Percentiles rank a stretch among this genome's conserved stretches.
phyloP scores from a whole-genome alignment of 2,113 vertebrate species.

The Perca fluviatilis region DNA sequence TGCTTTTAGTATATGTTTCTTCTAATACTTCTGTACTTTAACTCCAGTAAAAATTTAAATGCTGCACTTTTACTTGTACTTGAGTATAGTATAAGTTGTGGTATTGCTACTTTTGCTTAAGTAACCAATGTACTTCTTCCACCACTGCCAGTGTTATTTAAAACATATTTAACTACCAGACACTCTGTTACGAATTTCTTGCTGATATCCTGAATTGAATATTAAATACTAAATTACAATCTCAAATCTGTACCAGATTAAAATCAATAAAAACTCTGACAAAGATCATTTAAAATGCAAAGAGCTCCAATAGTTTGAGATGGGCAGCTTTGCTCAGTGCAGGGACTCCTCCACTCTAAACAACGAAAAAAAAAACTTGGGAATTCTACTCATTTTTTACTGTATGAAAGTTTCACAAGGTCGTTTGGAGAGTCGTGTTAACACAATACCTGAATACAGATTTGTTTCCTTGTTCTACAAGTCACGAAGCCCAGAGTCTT shows the following conservation, averaged over 20 bases:
- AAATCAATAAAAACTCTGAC: not conserved
- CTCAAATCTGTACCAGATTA: not conserved
- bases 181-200: not conserved
- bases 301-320: not conserved
- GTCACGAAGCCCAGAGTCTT: constrained; percentile 81
- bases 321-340: constrained; percentile 13
- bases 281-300: constrained; percentile 27
- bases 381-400: constrained; percentile 81
- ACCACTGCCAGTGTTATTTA: not conserved
- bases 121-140: not conserved
- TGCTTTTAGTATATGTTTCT: not conserved
- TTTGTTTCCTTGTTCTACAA: constrained; percentile 85
- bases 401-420: constrained; percentile 86
- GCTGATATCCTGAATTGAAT: not conserved
- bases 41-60: not conserved
- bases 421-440: constrained; percentile 80
- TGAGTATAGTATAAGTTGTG: not conserved
- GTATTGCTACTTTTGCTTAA: not conserved
- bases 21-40: not conserved
- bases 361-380: constrained; percentile 33
- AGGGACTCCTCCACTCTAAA: constrained; percentile 37
- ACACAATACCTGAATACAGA: constrained; percentile 84
- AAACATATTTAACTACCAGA: not conserved
- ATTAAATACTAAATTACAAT: not conserved
- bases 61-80: not conserved